phyloP scores from a whole-genome alignment of 2,888 invertebrate species.

The Crematogaster levior region DNA sequence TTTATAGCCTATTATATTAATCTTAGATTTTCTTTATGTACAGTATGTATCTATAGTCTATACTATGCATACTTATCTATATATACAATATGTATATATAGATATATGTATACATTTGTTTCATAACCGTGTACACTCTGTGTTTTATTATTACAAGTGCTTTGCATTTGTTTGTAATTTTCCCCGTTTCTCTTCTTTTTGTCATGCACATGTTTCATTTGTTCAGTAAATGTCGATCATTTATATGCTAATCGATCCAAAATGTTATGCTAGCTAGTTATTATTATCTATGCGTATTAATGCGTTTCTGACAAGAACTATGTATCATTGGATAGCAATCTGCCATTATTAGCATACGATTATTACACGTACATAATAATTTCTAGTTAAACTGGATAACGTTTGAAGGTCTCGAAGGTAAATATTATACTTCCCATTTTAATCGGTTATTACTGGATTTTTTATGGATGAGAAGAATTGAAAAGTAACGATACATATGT shows the following conservation, averaged over 20 bases:
- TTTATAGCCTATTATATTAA: no score
- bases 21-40: background rate
- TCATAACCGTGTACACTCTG: background rate
- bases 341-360: conserved; percentile 13
- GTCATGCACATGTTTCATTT: background rate
- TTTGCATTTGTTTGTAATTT: conserved; percentile 4
- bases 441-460: no score
- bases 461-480: background rate
- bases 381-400: background rate
- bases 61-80: background rate
- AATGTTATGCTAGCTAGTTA: background rate
- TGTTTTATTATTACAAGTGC: background rate
- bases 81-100: background rate
- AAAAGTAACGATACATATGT: background rate
- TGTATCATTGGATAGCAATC: background rate
- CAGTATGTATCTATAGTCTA: background rate
- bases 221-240: conserved; percentile 8
- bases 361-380: background rate
- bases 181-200: background rate
- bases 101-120: no score
- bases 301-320: background rate
- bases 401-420: background rate
- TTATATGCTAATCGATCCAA: conserved; percentile 19
- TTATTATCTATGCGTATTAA: conserved; percentile 7
- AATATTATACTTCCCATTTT: background rate